Evolutionary conservation across 2,888 invertebrate species (phyloP).

Genomic region (Alentia gelatinosa): DNA sequence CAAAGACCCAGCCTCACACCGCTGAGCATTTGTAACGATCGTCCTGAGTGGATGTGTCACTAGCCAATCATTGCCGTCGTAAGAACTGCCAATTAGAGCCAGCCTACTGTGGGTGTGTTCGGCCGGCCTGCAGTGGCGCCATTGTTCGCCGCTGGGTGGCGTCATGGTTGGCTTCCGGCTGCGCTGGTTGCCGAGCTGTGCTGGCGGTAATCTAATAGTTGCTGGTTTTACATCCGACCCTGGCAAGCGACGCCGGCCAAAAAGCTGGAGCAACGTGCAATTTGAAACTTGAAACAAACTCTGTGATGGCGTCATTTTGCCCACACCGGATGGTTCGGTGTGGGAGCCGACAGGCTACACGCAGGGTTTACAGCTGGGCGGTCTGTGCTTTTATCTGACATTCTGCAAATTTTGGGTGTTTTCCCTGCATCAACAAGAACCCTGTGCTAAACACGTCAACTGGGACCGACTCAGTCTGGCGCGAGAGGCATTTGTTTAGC

Average conservation of each 20-base stretch:
- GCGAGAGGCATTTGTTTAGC: no score
- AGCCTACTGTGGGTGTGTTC: neutral
- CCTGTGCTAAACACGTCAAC: no score
- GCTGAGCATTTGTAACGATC: neutral
- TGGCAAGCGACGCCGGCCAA: neutral
- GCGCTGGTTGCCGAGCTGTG: neutral
- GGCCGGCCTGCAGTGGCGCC: neutral
- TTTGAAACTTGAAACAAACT: neutral
- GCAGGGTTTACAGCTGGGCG: neutral
- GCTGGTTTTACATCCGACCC: conserved; percentile 11
- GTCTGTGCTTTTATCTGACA: neutral
- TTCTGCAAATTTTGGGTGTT: neutral
- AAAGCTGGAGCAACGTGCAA: neutral
- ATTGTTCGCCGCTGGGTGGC: neutral
- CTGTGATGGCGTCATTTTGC: neutral
- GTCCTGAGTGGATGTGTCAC: conserved; percentile 14
- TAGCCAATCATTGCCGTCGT: neutral
- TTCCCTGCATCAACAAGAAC: neutral
- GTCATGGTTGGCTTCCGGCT: neutral
- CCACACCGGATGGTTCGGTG: neutral
- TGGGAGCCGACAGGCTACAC: neutral
- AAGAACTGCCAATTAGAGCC: conserved; percentile 2
- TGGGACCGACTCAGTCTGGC: no score
- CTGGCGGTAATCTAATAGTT: conserved; percentile 6
- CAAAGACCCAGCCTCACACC: neutral